Conservation (phyloP, 2,888 invertebrate genomes). For the Luffia ferchaultella region DNA sequence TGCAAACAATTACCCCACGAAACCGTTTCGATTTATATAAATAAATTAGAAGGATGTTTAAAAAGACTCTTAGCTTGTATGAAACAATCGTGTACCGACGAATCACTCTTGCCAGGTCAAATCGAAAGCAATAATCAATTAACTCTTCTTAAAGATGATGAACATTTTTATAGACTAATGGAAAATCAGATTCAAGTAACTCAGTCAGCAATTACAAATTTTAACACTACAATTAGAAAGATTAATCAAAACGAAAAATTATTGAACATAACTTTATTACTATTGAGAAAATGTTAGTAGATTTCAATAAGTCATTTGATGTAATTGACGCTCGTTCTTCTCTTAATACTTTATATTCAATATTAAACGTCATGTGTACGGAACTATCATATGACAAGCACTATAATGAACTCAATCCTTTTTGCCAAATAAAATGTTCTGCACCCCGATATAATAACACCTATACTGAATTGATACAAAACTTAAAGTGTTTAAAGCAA, state of each 20-base stretch:
- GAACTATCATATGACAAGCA: constrained; percentile 8
- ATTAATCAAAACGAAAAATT: constrained; percentile 8
- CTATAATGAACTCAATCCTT: background rate
- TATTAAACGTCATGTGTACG: background rate
- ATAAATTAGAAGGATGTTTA: background rate
- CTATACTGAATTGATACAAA: constrained; percentile 2
- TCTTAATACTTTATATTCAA: background rate
- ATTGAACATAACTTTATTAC: constrained; percentile 2
- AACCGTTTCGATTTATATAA: background rate
- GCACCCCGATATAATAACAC: constrained; percentile 3
- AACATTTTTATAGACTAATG: constrained; percentile 8
- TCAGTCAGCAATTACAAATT: constrained; percentile 13
- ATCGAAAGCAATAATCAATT: constrained; percentile 3
- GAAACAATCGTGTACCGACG: background rate
- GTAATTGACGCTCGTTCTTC: background rate
- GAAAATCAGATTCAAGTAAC: constrained; percentile 15
- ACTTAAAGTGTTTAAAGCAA: constrained; percentile 6
- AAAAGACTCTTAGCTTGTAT: constrained; percentile 1
- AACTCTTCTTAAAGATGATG: constrained; percentile 8
- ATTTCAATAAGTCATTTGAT: background rate
- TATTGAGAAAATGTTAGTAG: background rate
- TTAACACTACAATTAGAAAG: constrained; percentile 12
- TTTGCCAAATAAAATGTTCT: constrained; percentile 6
- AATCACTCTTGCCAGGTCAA: no score
- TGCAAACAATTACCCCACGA: constrained; percentile 1